These are phyloP conservation scores for Parochlus steinenii DNA, from an alignment of 2,888 invertebrate species.

Conservation along the genomic window DNA sequence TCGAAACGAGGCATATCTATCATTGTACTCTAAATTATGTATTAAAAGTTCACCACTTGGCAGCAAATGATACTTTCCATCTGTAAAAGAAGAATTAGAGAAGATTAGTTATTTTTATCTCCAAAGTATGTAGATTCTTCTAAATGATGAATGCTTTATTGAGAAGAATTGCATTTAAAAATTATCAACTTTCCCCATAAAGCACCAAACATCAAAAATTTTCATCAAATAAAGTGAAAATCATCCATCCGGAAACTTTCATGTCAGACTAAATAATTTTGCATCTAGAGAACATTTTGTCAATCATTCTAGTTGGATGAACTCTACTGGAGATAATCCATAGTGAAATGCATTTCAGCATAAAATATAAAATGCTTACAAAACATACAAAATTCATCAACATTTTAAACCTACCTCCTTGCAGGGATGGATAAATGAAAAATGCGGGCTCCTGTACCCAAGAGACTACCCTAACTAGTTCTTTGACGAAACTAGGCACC, in stretches of 20 bases:
- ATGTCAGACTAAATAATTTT: conserved; percentile 1
- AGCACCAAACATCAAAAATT: too few species aligned
- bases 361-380: not conserved
- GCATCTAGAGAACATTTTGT: not conserved
- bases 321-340: conserved; percentile 1
- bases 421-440: conserved; percentile 55
- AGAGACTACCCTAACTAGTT: conserved; percentile 54
- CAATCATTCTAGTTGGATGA: not conserved
- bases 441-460: conserved; percentile 60
- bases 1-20: conserved; percentile 53
- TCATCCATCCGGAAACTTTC: too few species aligned
- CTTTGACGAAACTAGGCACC: conserved; percentile 55
- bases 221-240: too few species aligned
- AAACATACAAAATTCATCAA: not conserved
- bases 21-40: conserved; percentile 55
- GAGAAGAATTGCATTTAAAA: too few species aligned
- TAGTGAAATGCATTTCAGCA: conserved; percentile 1
- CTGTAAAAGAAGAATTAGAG: conserved; percentile 29
- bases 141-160: too few species aligned
- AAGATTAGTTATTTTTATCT: not conserved
- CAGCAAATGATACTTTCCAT: conserved; percentile 58
- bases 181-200: too few species aligned
- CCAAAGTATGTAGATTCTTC: not conserved
- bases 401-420: conserved; percentile 39
- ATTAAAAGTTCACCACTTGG: conserved; percentile 57